Conservation (phyloP, 2,113 vertebrate genomes). For the Pseudonaja textilis region DNA sequence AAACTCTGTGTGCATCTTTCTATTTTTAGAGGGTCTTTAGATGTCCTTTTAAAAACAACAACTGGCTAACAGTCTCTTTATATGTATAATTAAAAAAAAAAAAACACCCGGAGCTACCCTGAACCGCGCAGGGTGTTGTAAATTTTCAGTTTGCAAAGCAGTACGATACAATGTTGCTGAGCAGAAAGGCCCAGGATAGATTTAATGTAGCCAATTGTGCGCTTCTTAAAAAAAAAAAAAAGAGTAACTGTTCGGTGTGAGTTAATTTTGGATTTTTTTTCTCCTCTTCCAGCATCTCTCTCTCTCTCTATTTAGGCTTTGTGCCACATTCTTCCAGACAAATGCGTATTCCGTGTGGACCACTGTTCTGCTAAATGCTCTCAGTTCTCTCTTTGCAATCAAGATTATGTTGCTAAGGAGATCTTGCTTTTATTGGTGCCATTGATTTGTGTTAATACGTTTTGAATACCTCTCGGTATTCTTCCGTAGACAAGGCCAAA, state of each 20-base stretch:
- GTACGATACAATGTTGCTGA: slow-evolving; percentile 84
- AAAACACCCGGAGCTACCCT: slow-evolving; percentile 33
- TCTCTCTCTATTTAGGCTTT: slow-evolving; percentile 79
- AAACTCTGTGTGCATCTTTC: slow-evolving; percentile 43
- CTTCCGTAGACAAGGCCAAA: slow-evolving; percentile 86
- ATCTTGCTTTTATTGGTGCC: slow-evolving; percentile 98
- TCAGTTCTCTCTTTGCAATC: slow-evolving; percentile 90
- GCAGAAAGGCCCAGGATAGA: slow-evolving; percentile 79
- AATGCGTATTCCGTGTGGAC: slow-evolving; percentile 85
- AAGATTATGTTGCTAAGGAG: slow-evolving; percentile 99
- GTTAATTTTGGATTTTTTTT: slow-evolving; percentile 95
- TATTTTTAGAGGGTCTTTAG: slow-evolving; percentile 48
- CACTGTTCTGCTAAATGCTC: slow-evolving; percentile 88
- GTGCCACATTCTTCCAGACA: slow-evolving; percentile 86
- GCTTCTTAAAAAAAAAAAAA: slow-evolving; percentile 74
- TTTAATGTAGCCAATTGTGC: slow-evolving; percentile 95
- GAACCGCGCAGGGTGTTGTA: slow-evolving; percentile 69
- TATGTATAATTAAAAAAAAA: slow-evolving; percentile 43
- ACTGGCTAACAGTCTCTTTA: slow-evolving; percentile 19
- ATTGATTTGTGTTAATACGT: slow-evolving; percentile 99
- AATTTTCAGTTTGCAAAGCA: slow-evolving; percentile 74
- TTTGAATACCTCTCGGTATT: slow-evolving; percentile 99
- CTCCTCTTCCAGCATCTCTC: slow-evolving; percentile 71
- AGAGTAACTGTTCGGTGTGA: slow-evolving; percentile 98
- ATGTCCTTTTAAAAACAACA: slow-evolving; percentile 26